Conservation (phyloP, 2,888 invertebrate genomes). For the Tenthredo livida region DNA sequence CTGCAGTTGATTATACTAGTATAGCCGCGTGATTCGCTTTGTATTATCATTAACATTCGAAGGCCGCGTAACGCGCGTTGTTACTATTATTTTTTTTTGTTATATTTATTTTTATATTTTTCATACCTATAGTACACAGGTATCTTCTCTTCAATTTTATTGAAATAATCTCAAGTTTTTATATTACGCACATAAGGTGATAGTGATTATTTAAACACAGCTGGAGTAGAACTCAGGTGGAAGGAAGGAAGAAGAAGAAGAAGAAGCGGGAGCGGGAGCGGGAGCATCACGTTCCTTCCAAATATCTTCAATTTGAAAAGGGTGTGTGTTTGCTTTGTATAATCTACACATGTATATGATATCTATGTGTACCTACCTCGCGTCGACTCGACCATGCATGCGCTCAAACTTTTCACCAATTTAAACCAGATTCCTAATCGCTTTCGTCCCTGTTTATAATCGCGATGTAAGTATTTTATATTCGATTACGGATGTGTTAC, state of each 20-base stretch:
- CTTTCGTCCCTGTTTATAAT: not conserved
- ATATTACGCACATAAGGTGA: not conserved
- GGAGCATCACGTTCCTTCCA: not conserved
- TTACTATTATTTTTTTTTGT: not conserved
- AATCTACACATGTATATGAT: not conserved
- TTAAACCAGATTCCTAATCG: not conserved
- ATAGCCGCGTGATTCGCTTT: not conserved
- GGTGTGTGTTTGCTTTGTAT: constrained; percentile 15
- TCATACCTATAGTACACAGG: too few relatives aligned
- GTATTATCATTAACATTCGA: constrained; percentile 31
- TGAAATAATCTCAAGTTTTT: not conserved
- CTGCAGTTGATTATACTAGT: not conserved
- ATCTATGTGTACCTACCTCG: not conserved
- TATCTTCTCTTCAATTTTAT: not conserved
- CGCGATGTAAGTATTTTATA: not conserved
- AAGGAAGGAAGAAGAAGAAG: not conserved
- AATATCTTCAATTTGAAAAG: constrained; percentile 26
- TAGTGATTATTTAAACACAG: constrained; percentile 12
- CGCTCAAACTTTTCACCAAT: not conserved
- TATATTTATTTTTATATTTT: not conserved
- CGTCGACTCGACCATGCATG: not conserved
- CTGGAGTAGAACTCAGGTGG: not conserved
- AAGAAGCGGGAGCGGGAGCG: not conserved
- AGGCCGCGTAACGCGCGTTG: constrained; percentile 24
- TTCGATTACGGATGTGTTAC: not conserved